Conservation (phyloP, 1,140 invertebrate genomes). For the Micrasema minimum region DNA sequence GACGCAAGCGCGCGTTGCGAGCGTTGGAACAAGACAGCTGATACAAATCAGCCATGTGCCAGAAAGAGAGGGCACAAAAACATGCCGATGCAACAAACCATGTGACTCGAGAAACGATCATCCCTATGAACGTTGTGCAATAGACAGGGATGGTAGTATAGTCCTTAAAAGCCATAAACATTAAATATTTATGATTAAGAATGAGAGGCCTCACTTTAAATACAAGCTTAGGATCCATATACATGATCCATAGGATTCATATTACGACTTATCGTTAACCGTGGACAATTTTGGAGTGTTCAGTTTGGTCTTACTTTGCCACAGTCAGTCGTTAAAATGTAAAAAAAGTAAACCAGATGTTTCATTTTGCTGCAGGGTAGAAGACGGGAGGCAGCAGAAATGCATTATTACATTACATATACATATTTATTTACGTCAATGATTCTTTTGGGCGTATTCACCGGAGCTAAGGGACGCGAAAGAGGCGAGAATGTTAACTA, state of each 20-base stretch:
- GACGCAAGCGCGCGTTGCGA: conserved; percentile 35
- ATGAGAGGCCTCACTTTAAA: conserved; percentile 36
- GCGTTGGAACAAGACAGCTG: conserved; percentile 13
- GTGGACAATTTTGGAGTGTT: too few species aligned
- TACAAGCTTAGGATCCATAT: neutral
- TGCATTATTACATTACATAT: too few species aligned
- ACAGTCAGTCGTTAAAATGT: too few species aligned
- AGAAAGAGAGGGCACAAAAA: conserved; percentile 50
- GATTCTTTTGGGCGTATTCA: too few species aligned
- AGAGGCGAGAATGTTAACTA: too few species aligned
- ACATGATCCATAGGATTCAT: neutral
- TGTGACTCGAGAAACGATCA: conserved; percentile 41
- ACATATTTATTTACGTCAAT: too few species aligned
- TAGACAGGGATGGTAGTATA: conserved; percentile 27
- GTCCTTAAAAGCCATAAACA: conserved; percentile 34
- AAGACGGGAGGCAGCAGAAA: too few species aligned
- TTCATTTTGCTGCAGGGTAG: too few species aligned
- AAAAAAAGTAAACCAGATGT: too few species aligned
- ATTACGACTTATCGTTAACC: neutral
- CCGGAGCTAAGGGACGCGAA: too few species aligned
- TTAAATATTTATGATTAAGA: conserved; percentile 46
- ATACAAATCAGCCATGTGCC: neutral
- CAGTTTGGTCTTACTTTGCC: too few species aligned
- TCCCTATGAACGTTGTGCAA: neutral
- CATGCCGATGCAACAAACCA: conserved; percentile 51